Conservation (phyloP, 2,113 vertebrate species). For the Centropristis striata region DNA sequence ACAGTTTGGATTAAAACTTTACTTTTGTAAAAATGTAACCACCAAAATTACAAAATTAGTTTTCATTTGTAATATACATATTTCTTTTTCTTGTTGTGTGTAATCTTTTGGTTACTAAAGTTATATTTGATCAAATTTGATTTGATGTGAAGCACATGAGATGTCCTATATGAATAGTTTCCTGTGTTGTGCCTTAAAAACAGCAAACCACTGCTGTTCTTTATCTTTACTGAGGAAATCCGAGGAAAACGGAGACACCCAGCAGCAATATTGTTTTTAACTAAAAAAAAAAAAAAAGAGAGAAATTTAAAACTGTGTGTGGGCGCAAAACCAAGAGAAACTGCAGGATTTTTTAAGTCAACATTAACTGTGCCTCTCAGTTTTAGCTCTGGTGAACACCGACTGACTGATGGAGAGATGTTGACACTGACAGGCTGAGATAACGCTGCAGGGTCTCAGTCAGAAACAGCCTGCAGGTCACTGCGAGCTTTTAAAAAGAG, state of each 20-base stretch:
- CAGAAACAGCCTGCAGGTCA: constrained; percentile 13
- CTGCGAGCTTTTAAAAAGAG: constrained; percentile 21
- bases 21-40: no score
- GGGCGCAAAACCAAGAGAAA: constrained; percentile 25
- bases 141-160: not conserved
- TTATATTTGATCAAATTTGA: not conserved
- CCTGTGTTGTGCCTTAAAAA: not conserved
- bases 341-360: constrained; percentile 18
- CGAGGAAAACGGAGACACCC: constrained; percentile 12
- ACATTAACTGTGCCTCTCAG: constrained; percentile 11
- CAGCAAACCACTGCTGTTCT: not conserved
- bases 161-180: not conserved
- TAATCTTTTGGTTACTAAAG: not conserved
- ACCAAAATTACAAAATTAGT: no score
- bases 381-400: constrained; percentile 9
- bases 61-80: not conserved
- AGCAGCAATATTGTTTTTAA: constrained; percentile 27
- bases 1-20: not conserved
- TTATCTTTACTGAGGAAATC: constrained; percentile 18
- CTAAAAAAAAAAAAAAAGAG: not conserved
- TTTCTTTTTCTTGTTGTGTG: not conserved
- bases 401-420: constrained; percentile 8
- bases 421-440: constrained; percentile 24
- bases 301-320: constrained; percentile 21
- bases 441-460: constrained; percentile 35